Evolutionary conservation across 2,113 vertebrate genomes (phyloP).

Genomic region (Oreotrochilus melanogaster): DNA sequence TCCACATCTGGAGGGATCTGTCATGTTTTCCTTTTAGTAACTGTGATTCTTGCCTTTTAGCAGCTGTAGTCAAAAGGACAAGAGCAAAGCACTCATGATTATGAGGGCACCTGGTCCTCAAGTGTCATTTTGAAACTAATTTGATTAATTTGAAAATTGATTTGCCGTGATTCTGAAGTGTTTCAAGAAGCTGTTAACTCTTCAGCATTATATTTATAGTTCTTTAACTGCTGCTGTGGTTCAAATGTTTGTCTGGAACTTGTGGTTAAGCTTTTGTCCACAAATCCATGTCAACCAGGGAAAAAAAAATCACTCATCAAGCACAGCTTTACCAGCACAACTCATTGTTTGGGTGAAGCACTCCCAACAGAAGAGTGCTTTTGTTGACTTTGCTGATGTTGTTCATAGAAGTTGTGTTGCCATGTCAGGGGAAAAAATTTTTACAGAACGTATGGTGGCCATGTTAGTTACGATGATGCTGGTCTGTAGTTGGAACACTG

Average conservation of each 20-base stretch:
- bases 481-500: background rate
- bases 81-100: background rate
- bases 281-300: background rate
- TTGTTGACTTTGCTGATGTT: slow-evolving; percentile 44
- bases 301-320: background rate
- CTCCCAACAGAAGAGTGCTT: slow-evolving; percentile 5
- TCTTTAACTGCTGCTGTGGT: background rate
- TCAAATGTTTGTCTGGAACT: slow-evolving; percentile 5
- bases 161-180: background rate
- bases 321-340: slow-evolving; percentile 35
- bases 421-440: slow-evolving; percentile 14
- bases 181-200: slow-evolving; percentile 15
- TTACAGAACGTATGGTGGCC: background rate
- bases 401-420: slow-evolving; percentile 31
- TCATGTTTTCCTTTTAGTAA: background rate
- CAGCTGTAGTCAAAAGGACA: background rate
- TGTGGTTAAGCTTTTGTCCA: slow-evolving; percentile 31
- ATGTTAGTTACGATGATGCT: background rate
- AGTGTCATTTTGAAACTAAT: background rate
- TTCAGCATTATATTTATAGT: background rate
- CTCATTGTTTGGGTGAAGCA: slow-evolving; percentile 35
- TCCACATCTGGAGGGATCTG: background rate
- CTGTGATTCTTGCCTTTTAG: background rate
- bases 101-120: background rate
- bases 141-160: background rate